Evolutionary conservation across 2,888 invertebrate species (phyloP).

Genomic region (Hololepta plana): DNA sequence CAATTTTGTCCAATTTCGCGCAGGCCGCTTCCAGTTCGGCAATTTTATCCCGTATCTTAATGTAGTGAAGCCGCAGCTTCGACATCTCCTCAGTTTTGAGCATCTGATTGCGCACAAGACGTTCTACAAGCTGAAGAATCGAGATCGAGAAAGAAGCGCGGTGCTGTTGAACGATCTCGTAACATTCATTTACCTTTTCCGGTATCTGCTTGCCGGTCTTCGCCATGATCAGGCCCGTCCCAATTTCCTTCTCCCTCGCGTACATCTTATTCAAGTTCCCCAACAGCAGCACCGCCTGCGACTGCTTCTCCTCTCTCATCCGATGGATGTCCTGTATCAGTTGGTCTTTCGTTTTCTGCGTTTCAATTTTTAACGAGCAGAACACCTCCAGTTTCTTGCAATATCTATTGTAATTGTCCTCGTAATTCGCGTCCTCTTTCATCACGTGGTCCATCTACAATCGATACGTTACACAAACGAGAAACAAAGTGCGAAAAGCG

Average conservation of each 20-base stretch:
- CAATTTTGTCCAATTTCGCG: conserved; percentile 26
- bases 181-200: conserved; percentile 14
- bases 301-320: conserved; percentile 12
- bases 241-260: conserved; percentile 18
- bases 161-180: background rate
- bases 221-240: conserved; percentile 19
- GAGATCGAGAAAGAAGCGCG: too few species aligned
- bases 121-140: conserved; percentile 10
- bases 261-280: conserved; percentile 11
- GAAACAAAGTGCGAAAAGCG: too few species aligned
- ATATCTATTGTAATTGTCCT: conserved; percentile 17
- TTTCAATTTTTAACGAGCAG: conserved; percentile 8
- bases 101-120: conserved; percentile 17
- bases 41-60: conserved; percentile 19
- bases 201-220: conserved; percentile 22
- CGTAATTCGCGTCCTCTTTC: conserved; percentile 15
- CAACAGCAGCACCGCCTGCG: conserved; percentile 13
- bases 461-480: too few species aligned
- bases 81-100: conserved; percentile 16
- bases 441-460: conserved; percentile 20
- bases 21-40: conserved; percentile 18
- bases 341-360: too few species aligned
- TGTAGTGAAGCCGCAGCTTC: conserved; percentile 18
- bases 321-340: conserved; percentile 12
- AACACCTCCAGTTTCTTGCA: conserved; percentile 15